These are phyloP conservation scores for Drosophila nigricruria DNA, from an alignment of 2,888 invertebrate species.

Conservation along the genomic window DNA sequence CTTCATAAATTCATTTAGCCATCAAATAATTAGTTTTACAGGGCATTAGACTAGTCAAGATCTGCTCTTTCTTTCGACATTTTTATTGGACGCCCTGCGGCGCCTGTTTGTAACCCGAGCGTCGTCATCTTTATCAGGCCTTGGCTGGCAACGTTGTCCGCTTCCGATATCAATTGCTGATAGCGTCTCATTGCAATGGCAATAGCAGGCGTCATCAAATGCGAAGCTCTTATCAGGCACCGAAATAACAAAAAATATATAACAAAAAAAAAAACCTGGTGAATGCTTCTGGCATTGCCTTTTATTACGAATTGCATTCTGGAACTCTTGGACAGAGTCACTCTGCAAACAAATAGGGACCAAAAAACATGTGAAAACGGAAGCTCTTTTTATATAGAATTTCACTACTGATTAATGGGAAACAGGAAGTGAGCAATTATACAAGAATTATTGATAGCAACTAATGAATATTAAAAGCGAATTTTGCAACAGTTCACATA, in stretches of 20 bases:
- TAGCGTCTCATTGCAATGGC: constrained; percentile 36
- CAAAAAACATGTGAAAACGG: neutral
- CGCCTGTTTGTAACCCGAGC: constrained; percentile 36
- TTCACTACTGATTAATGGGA: neutral
- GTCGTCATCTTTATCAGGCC: constrained; percentile 38
- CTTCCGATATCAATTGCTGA: constrained; percentile 66
- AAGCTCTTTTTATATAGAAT: neutral
- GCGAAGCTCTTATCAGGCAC: constrained; percentile 15
- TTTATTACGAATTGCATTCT: constrained; percentile 6
- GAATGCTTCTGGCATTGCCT: constrained; percentile 6
- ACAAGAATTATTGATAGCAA: neutral
- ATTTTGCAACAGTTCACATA: neutral
- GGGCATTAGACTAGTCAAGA: constrained; percentile 18
- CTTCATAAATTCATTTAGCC: neutral
- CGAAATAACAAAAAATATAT: neutral
- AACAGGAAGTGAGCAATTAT: constrained; percentile 5
- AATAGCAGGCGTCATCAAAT: constrained; percentile 5
- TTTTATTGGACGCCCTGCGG: constrained; percentile 39
- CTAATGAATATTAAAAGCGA: neutral
- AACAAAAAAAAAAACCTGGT: constrained; percentile 8
- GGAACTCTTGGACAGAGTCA: constrained; percentile 1
- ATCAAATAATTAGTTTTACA: neutral
- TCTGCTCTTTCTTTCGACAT: neutral
- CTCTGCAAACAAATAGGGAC: neutral
- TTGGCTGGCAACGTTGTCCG: constrained; percentile 42